These are phyloP conservation scores for Platyrinchus mystaceus DNA, from an alignment of 2,797 vertebrate genomes.

Conservation along the genomic window DNA sequence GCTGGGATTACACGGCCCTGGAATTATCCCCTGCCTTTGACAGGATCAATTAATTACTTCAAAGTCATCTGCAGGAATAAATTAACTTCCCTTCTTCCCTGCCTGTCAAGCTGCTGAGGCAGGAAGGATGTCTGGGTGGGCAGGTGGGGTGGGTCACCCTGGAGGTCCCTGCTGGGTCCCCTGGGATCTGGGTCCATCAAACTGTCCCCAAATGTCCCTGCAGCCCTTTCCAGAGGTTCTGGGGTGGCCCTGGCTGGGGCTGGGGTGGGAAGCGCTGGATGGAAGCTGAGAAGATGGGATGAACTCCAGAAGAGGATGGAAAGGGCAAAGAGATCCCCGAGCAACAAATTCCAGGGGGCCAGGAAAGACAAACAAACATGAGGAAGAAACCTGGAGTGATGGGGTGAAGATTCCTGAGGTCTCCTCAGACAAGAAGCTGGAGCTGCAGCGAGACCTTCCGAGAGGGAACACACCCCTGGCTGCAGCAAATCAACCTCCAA, in stretches of 20 bases:
- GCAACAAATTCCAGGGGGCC: background rate
- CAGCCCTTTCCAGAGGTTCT: background rate
- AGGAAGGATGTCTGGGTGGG: background rate
- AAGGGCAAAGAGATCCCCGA: background rate
- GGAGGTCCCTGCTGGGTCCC: background rate
- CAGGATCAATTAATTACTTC: constrained; percentile 43
- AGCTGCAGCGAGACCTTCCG: too few species aligned
- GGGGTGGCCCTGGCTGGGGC: background rate
- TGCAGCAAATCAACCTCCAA: background rate
- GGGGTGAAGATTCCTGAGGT: background rate
- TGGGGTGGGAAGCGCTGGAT: background rate
- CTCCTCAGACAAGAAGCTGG: background rate
- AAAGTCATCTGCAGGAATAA: constrained; percentile 17
- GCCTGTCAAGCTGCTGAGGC: background rate
- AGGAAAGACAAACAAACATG: background rate
- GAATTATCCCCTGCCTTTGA: constrained; percentile 20
- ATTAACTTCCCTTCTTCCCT: background rate
- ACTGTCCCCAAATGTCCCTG: background rate
- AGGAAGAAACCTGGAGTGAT: background rate
- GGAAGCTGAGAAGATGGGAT: background rate
- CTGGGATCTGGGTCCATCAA: too few species aligned
- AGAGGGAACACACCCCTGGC: background rate
- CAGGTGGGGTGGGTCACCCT: background rate
- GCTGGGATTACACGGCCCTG: background rate
- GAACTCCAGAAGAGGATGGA: background rate